Conservation (phyloP, 64 coral and sea anemone species). For the Porites lutea region DNA sequence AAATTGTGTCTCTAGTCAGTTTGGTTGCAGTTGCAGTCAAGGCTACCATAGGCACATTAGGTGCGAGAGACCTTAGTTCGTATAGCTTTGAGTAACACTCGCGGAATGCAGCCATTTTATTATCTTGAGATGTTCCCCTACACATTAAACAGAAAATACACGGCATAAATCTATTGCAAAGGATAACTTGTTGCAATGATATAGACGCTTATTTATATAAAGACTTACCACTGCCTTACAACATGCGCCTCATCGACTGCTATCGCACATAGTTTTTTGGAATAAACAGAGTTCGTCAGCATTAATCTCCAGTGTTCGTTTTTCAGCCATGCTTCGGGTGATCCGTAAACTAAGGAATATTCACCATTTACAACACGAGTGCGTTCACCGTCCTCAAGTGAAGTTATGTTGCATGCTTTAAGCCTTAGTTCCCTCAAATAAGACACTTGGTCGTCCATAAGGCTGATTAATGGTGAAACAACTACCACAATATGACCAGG, state of each 20-base stretch:
- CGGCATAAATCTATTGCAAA: neutral
- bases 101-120: conserved; percentile 50
- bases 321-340: neutral
- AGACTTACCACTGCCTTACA: conserved; percentile 24
- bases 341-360: neutral
- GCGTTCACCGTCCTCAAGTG: neutral
- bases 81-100: conserved; percentile 58
- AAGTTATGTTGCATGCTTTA: neutral
- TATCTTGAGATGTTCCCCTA: conserved; percentile 45
- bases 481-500: no score
- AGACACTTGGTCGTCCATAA: neutral
- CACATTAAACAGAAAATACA: neutral
- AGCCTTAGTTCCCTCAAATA: neutral
- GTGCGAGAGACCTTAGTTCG: conserved; percentile 60
- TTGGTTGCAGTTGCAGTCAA: conserved; percentile 73
- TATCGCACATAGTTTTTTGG: conserved; percentile 10
- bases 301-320: neutral
- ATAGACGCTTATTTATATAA: neutral
- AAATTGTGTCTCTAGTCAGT: conserved; percentile 35
- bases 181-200: neutral
- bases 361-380: neutral
- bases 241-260: conserved; percentile 35
- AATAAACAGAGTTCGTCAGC: neutral
- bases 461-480: neutral
- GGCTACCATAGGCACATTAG: conserved; percentile 17